phyloP scores from a whole-genome alignment of 2,113 vertebrate genomes.

The Myotis lucifugus region DNA sequence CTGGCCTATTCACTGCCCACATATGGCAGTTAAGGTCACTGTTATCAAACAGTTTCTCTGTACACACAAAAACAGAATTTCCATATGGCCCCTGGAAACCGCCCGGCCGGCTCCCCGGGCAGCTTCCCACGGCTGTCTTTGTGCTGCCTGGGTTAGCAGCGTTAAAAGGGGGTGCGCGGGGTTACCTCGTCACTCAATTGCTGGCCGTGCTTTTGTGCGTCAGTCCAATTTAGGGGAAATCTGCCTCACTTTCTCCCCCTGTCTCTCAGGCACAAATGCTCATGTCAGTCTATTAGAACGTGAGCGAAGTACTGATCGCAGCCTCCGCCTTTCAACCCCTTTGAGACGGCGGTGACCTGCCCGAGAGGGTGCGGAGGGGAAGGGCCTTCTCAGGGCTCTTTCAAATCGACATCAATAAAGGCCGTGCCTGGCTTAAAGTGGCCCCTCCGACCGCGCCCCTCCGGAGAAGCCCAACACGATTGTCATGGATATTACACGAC shows the following conservation, averaged over 20 bases:
- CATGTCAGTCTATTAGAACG: constrained; percentile 96
- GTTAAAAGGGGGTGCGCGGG: constrained; percentile 85
- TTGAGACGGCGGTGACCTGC: constrained; percentile 94
- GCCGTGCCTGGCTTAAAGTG: constrained; percentile 98
- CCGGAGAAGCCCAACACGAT: constrained; percentile 96
- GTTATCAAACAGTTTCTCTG: constrained; percentile 93
- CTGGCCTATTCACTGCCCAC: constrained; percentile 95
- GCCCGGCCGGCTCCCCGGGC: constrained; percentile 88
- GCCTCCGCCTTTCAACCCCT: constrained; percentile 93
- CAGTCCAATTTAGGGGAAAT: constrained; percentile 89
- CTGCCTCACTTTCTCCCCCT: constrained; percentile 85
- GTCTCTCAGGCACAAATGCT: constrained; percentile 91
- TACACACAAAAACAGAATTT: constrained; percentile 98
- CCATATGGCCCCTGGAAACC: constrained; percentile 99
- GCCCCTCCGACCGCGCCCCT: constrained; percentile 95
- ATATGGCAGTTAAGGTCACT: constrained; percentile 96
- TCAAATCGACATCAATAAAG: constrained; percentile 99
- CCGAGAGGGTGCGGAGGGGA: constrained; percentile 95
- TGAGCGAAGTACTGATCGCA: constrained; percentile 96
- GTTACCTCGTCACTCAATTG: constrained; percentile 86
- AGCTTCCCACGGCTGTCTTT: constrained; percentile 95
- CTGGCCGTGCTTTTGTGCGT: constrained; percentile 87
- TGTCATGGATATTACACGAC: constrained; percentile 99
- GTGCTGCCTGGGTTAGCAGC: constrained; percentile 86
- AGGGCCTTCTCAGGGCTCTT: constrained; percentile 96